A percentile compares a stretch with the other conserved stretches of the same genome.
phyloP scores from a whole-genome alignment of 2,888 invertebrate genomes.

The Hypomecis atomaria region DNA sequence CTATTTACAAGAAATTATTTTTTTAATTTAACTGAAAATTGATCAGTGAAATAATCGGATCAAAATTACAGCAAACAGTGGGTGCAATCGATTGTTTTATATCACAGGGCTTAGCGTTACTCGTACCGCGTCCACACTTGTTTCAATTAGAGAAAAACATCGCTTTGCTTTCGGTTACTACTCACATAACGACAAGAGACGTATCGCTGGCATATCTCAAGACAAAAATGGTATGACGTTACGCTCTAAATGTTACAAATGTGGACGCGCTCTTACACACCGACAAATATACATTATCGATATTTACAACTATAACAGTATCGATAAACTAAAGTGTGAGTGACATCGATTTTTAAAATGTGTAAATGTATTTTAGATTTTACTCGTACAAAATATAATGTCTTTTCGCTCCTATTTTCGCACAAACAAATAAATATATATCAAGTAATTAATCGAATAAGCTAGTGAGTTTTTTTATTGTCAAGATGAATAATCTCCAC shows the following conservation, averaged over 20 bases:
- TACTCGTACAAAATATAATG: slow-evolving; percentile 30
- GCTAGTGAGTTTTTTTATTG: slow-evolving; percentile 32
- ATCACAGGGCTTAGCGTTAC: slow-evolving; percentile 70
- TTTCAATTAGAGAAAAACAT: not conserved
- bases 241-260: not conserved
- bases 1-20: slow-evolving; percentile 36
- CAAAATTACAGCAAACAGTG: slow-evolving; percentile 50
- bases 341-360: slow-evolving; percentile 41
- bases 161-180: not conserved
- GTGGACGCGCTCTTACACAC: slow-evolving; percentile 48
- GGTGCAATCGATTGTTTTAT: slow-evolving; percentile 62
- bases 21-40: slow-evolving; percentile 17
- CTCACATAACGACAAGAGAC: too few relatives aligned
- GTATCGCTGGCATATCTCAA: not conserved
- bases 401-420: slow-evolving; percentile 24
- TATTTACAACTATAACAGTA: slow-evolving; percentile 48
- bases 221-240: not conserved
- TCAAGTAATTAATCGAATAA: slow-evolving; percentile 15
- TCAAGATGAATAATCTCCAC: slow-evolving; percentile 22
- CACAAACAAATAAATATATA: slow-evolving; percentile 17
- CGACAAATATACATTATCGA: slow-evolving; percentile 61
- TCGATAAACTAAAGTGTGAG: slow-evolving; percentile 40
- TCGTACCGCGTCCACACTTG: slow-evolving; percentile 11
- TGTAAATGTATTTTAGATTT: slow-evolving; percentile 19
- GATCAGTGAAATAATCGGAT: slow-evolving; percentile 21